These are phyloP conservation scores for Myripristis jacobus DNA, from an alignment of 2,797 vertebrate genomes.

Conservation along the genomic window DNA sequence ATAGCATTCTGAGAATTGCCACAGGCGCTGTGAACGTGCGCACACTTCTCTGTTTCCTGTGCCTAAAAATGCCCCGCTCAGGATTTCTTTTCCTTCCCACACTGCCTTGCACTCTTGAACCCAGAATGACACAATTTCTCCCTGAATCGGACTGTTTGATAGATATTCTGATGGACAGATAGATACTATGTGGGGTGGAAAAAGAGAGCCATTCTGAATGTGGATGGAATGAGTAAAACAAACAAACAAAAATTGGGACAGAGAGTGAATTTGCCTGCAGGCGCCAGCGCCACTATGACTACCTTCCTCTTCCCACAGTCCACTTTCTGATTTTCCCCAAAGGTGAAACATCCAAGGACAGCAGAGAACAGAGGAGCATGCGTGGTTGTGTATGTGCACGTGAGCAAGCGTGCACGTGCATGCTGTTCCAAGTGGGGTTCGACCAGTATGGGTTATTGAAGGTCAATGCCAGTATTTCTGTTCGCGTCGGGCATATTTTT, in stretches of 20 bases:
- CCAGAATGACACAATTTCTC: slow-evolving; percentile 42
- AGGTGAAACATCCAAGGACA: slow-evolving; percentile 68
- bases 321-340: slow-evolving; percentile 55
- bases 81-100: slow-evolving; percentile 16
- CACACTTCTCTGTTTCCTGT: slow-evolving; percentile 27
- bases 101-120: slow-evolving; percentile 47
- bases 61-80: slow-evolving; percentile 42
- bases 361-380: slow-evolving; percentile 32
- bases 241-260: slow-evolving; percentile 67
- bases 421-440: not conserved
- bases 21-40: slow-evolving; percentile 35
- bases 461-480: not conserved
- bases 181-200: slow-evolving; percentile 24
- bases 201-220: slow-evolving; percentile 28
- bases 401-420: slow-evolving; percentile 13
- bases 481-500: not conserved
- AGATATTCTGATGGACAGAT: slow-evolving; percentile 58
- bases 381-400: slow-evolving; percentile 15
- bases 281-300: slow-evolving; percentile 52
- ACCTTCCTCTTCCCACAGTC: slow-evolving; percentile 49
- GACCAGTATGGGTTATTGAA: slow-evolving; percentile 1
- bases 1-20: slow-evolving; percentile 59
- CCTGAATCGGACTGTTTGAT: slow-evolving; percentile 52
- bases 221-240: slow-evolving; percentile 66
- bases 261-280: slow-evolving; percentile 57